Conservation (phyloP, 2,113 vertebrate genomes). For the Phycodurus eques region DNA sequence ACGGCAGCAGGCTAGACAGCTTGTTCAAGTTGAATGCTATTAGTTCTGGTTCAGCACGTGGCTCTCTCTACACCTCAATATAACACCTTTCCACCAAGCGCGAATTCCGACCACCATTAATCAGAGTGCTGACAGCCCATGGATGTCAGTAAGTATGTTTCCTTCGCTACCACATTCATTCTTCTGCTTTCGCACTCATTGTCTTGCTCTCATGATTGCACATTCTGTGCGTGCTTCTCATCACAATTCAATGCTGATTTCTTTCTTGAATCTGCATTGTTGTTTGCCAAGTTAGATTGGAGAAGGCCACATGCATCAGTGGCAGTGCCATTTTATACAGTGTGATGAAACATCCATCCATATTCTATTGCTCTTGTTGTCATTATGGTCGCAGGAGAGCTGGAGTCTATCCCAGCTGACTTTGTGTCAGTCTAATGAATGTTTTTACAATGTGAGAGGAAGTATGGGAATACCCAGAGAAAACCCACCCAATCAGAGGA, state of each 20-base stretch:
- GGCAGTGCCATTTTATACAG: no score
- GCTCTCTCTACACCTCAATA: conserved; percentile 69
- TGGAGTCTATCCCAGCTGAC: no score
- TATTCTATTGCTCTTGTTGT: no score
- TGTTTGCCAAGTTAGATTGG: not conserved
- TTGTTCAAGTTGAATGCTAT: conserved; percentile 77
- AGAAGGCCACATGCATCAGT: no score
- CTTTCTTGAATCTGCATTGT: not conserved
- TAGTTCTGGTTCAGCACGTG: conserved; percentile 73
- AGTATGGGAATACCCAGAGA: no score
- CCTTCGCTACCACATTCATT: conserved; percentile 32
- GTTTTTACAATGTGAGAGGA: no score
- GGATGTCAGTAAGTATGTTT: conserved; percentile 77
- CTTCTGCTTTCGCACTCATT: conserved; percentile 33
- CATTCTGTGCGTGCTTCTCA: not conserved
- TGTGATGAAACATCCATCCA: no score
- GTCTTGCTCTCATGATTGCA: not conserved
- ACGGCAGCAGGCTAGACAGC: conserved; percentile 63
- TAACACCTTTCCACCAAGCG: conserved; percentile 73
- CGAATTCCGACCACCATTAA: conserved; percentile 72
- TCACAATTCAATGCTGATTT: not conserved
- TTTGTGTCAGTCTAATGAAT: no score
- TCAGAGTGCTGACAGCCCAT: conserved; percentile 77
- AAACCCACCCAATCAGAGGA: no score
- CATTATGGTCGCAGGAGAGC: no score